Conservation (phyloP, 2,888 invertebrate species). For the Margaritifera margaritifera region DNA sequence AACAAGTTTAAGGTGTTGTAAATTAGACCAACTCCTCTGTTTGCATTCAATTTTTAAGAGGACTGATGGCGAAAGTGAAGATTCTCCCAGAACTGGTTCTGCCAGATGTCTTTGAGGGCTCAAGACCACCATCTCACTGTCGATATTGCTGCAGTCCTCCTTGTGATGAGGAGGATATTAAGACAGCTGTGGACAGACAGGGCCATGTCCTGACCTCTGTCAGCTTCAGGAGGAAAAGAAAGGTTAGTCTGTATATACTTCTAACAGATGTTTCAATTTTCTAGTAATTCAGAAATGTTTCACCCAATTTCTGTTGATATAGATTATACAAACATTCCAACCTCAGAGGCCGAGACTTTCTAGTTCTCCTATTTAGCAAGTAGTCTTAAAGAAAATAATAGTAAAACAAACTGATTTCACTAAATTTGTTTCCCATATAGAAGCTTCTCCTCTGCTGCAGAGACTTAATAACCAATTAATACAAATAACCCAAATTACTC, state of each 20-base stretch:
- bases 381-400: too few species aligned
- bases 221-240: slow-evolving; percentile 40
- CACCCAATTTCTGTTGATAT: too few species aligned
- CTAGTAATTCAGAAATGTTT: not conserved
- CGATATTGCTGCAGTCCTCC: slow-evolving; percentile 49
- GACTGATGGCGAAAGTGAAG: slow-evolving; percentile 78
- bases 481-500: too few species aligned
- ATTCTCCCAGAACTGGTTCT: slow-evolving; percentile 82
- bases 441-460: too few species aligned
- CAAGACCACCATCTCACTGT: slow-evolving; percentile 63
- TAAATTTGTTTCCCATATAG: too few species aligned
- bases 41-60: slow-evolving; percentile 56
- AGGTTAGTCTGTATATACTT: slow-evolving; percentile 24
- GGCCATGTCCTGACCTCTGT: slow-evolving; percentile 55
- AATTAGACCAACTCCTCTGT: too few species aligned
- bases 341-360: too few species aligned
- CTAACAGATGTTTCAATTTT: not conserved
- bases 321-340: too few species aligned
- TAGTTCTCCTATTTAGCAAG: too few species aligned
- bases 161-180: slow-evolving; percentile 38
- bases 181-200: slow-evolving; percentile 62
- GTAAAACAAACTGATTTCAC: too few species aligned
- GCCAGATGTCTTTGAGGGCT: slow-evolving; percentile 76
- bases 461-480: too few species aligned
- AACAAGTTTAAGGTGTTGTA: too few species aligned